phyloP scores from a whole-genome alignment of 2,113 vertebrate genomes.

The Scomber japonicus region DNA sequence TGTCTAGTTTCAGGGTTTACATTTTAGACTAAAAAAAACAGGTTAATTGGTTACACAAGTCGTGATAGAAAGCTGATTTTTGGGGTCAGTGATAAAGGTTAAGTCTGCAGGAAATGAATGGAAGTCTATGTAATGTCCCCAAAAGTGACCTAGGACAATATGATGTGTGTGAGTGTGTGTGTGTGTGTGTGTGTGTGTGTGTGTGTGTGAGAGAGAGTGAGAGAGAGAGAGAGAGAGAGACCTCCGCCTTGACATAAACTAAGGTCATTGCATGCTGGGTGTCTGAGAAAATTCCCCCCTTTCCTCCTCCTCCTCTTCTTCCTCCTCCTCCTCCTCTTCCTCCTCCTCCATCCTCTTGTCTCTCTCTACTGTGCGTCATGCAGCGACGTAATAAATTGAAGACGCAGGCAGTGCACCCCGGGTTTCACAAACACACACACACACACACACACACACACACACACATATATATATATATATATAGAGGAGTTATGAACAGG shows the following conservation, averaged over 20 bases:
- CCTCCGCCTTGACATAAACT: slow-evolving; percentile 67
- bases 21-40: no score
- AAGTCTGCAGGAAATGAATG: no score
- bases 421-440: slow-evolving; percentile 11
- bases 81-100: no score
- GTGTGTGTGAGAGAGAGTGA: slow-evolving; percentile 10
- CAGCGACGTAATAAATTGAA: slow-evolving; percentile 71
- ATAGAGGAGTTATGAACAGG: not conserved
- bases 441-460: slow-evolving; percentile 36
- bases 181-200: slow-evolving; percentile 11
- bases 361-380: slow-evolving; percentile 67
- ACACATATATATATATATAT: not conserved
- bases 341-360: slow-evolving; percentile 24
- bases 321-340: no score
- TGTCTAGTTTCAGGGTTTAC: no score
- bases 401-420: slow-evolving; percentile 50
- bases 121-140: no score
- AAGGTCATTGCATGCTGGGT: slow-evolving; percentile 74
- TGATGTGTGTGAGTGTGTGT: no score
- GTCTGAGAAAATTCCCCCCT: slow-evolving; percentile 59
- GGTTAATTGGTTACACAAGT: no score
- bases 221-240: slow-evolving; percentile 29
- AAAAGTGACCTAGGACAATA: no score
- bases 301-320: no score
- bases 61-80: no score